Percentiles rank a stretch among this genome's conserved stretches.
phyloP scores from a whole-genome alignment of 2,113 vertebrate species.

The Mixornis gularis region DNA sequence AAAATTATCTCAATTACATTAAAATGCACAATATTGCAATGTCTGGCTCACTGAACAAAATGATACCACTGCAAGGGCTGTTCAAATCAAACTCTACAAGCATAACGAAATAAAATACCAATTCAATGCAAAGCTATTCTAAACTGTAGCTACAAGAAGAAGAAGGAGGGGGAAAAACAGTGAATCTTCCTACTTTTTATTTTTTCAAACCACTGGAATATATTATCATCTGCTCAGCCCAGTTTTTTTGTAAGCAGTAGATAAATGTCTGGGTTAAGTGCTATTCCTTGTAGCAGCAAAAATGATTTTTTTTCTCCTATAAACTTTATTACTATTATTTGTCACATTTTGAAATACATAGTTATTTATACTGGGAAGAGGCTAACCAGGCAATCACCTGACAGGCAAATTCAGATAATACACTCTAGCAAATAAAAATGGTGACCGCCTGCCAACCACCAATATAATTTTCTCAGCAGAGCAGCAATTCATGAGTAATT shows the following conservation, averaged over 20 bases:
- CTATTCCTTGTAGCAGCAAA: conserved; percentile 7
- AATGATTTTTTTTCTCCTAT: neutral
- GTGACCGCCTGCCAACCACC: conserved; percentile 30
- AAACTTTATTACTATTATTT: conserved; percentile 55
- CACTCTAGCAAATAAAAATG: conserved; percentile 38
- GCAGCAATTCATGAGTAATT: conserved; percentile 54
- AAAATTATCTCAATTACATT: conserved; percentile 37
- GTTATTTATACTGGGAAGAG: conserved; percentile 22
- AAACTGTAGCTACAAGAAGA: conserved; percentile 36
- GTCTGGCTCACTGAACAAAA: conserved; percentile 32
- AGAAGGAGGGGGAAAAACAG: neutral
- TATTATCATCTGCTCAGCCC: neutral
- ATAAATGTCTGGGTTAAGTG: conserved; percentile 33
- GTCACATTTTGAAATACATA: conserved; percentile 33
- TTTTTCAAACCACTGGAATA: neutral
- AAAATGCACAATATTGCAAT: conserved; percentile 6
- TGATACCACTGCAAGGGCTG: neutral
- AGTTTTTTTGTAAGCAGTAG: neutral
- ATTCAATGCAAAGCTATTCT: conserved; percentile 30
- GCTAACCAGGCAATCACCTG: conserved; percentile 31
- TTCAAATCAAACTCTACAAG: conserved; percentile 32
- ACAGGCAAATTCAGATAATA: conserved; percentile 43
- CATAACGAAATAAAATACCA: conserved; percentile 41
- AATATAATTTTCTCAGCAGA: conserved; percentile 51
- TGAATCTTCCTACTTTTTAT: neutral